phyloP scores from a whole-genome alignment of 2,888 invertebrate species.

The Drosophila merina region DNA sequence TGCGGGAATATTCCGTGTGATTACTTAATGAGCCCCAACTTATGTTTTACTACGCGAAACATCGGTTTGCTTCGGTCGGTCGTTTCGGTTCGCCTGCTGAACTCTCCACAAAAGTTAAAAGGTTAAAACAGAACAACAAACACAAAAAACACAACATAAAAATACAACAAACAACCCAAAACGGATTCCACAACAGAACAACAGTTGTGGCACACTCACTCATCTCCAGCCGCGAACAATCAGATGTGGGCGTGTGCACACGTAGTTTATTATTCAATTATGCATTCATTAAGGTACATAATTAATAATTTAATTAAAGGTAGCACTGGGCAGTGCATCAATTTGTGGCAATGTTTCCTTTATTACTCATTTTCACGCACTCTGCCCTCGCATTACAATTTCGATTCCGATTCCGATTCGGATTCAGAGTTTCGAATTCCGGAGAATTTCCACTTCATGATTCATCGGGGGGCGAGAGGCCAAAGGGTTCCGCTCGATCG shows the following conservation, averaged over 20 bases:
- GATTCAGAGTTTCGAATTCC: background rate
- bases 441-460: constrained; percentile 4
- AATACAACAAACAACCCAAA: constrained; percentile 21
- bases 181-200: constrained; percentile 22
- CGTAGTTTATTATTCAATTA: constrained; percentile 77
- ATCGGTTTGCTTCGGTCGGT: constrained; percentile 41
- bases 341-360: constrained; percentile 57
- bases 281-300: constrained; percentile 73
- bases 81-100: constrained; percentile 35
- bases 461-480: background rate
- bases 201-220: constrained; percentile 28
- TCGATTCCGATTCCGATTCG: background rate
- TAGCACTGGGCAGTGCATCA: constrained; percentile 51
- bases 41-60: constrained; percentile 67
- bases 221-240: constrained; percentile 1
- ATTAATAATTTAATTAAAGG: constrained; percentile 77
- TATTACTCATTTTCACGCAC: constrained; percentile 50
- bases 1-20: constrained; percentile 79
- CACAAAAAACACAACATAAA: constrained; percentile 19
- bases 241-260: constrained; percentile 15
- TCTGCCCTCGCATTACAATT: constrained; percentile 17
- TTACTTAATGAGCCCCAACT: constrained; percentile 78
- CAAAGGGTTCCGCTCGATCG: constrained; percentile 40
- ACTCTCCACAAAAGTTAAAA: constrained; percentile 70
- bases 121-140: constrained; percentile 65